A percentile compares a stretch with the other conserved stretches of the same genome.
phyloP scores from a whole-genome alignment of 2,113 vertebrate species.

The Tragelaphus imberbis region DNA sequence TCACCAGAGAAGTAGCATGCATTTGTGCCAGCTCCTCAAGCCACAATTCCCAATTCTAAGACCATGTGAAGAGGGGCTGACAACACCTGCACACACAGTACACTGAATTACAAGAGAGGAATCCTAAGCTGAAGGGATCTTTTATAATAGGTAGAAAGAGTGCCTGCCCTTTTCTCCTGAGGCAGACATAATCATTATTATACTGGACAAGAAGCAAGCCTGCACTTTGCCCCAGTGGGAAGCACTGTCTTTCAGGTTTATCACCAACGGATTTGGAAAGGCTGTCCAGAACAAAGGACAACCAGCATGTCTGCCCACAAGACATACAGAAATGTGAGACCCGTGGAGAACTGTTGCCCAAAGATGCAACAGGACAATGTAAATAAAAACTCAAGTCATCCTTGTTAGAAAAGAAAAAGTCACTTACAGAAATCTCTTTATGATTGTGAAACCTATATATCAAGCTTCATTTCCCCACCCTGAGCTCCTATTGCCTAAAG shows the following conservation, averaged over 20 bases:
- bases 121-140: not conserved
- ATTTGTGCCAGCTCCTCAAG: not conserved
- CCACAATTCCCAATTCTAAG: not conserved
- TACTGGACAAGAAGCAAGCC: not conserved
- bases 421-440: not conserved
- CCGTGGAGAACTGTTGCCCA: not conserved
- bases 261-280: not conserved
- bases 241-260: not conserved
- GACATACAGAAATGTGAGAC: not conserved
- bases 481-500: not conserved
- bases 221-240: not conserved
- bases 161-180: not conserved
- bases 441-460: not conserved
- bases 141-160: not conserved
- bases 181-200: not conserved
- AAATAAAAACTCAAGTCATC: not conserved
- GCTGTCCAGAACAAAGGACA: not conserved
- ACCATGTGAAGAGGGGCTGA: not conserved
- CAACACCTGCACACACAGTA: not conserved
- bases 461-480: not conserved
- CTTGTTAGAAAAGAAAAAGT: not conserved
- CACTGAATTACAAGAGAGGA: not conserved
- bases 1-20: not conserved
- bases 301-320: not conserved
- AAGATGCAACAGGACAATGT: not conserved